Evolutionary conservation across 2,888 invertebrate species (phyloP).

Genomic region (Catonia carolina): DNA sequence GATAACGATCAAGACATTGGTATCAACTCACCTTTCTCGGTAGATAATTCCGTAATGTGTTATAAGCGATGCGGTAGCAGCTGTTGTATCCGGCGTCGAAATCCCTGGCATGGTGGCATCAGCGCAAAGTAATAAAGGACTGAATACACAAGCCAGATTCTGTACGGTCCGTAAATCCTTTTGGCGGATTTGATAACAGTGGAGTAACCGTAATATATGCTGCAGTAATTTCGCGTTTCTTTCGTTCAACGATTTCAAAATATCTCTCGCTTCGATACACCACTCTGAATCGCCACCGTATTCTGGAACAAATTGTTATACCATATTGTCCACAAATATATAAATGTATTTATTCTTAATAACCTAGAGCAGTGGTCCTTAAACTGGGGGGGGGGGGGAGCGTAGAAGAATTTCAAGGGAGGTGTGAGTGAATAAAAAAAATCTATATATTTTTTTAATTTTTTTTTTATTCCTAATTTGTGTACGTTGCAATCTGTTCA

Average conservation of each 20-base stretch:
- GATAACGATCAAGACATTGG: too few species aligned
- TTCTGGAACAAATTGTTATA: constrained; percentile 24
- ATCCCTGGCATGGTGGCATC: constrained; percentile 24
- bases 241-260: constrained; percentile 38
- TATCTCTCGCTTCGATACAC: constrained; percentile 29
- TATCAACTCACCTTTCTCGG: constrained; percentile 30
- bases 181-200: constrained; percentile 37
- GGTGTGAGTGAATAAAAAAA: too few species aligned
- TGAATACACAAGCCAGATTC: constrained; percentile 31
- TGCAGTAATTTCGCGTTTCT: constrained; percentile 42
- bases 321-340: too few species aligned
- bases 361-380: too few species aligned
- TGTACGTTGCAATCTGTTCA: too few species aligned
- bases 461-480: too few species aligned
- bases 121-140: constrained; percentile 30
- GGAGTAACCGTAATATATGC: constrained; percentile 43
- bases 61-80: constrained; percentile 31
- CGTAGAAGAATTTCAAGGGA: too few species aligned
- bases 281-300: constrained; percentile 32
- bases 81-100: constrained; percentile 26
- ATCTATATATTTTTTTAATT: too few species aligned
- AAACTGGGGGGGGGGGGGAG: too few species aligned
- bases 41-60: constrained; percentile 30
- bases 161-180: constrained; percentile 25
- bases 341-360: too few species aligned